A percentile compares a stretch with the other conserved stretches of the same genome.
phyloP scores from a whole-genome alignment of 1,140 invertebrate genomes.

The Battus philenor region DNA sequence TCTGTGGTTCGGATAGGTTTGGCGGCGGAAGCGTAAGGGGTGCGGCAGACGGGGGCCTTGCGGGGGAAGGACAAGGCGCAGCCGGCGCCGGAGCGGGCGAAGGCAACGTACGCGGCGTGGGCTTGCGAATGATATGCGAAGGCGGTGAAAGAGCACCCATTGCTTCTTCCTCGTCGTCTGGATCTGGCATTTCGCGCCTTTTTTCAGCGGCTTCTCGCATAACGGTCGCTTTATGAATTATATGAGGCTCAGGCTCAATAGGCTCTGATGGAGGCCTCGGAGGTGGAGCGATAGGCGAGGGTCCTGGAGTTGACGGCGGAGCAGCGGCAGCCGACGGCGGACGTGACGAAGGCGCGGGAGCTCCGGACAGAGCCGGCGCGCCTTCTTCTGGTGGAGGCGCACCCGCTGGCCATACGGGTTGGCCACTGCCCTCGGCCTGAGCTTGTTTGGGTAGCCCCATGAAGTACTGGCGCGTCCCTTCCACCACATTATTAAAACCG shows the following conservation, averaged over 20 bases:
- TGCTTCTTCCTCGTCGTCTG: slow-evolving; percentile 63
- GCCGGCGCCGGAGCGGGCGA: slow-evolving; percentile 60
- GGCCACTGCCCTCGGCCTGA: slow-evolving; percentile 60
- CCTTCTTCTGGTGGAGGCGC: slow-evolving; percentile 58
- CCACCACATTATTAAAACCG: slow-evolving; percentile 86
- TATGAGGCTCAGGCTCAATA: slow-evolving; percentile 65
- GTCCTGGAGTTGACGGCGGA: slow-evolving; percentile 47
- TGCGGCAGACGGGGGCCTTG: slow-evolving; percentile 47
- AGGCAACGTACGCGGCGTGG: slow-evolving; percentile 42
- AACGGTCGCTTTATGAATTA: slow-evolving; percentile 72
- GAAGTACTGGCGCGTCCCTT: slow-evolving; percentile 87
- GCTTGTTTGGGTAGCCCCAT: slow-evolving; percentile 82
- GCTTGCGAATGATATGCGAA: slow-evolving; percentile 65
- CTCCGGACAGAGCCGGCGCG: slow-evolving; percentile 62
- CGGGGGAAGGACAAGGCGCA: slow-evolving; percentile 51
- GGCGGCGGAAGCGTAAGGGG: slow-evolving; percentile 25
- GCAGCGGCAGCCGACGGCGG: slow-evolving; percentile 61
- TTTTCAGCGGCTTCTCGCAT: slow-evolving; percentile 74
- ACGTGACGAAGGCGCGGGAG: slow-evolving; percentile 49
- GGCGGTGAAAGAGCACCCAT: slow-evolving; percentile 59
- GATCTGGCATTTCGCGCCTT: slow-evolving; percentile 63
- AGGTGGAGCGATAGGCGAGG: slow-evolving; percentile 37
- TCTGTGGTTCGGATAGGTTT: slow-evolving; percentile 28
- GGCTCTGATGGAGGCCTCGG: slow-evolving; percentile 64
- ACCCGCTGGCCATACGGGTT: slow-evolving; percentile 57